These are phyloP conservation scores for Eulemur rufifrons DNA, from an alignment of 2,113 vertebrate genomes.

Conservation along the genomic window DNA sequence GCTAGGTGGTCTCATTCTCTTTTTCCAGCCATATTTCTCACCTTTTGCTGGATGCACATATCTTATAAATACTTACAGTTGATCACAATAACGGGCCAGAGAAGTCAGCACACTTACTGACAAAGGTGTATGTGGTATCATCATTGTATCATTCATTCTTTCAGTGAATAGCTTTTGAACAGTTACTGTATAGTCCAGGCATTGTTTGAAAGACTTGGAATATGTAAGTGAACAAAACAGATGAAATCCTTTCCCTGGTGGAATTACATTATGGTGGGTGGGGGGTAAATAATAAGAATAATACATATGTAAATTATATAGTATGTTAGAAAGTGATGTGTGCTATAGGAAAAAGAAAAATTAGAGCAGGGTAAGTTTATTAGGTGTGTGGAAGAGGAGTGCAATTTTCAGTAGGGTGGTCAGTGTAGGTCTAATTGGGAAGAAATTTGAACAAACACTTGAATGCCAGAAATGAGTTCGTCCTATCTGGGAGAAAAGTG, in stretches of 20 bases:
- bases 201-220: neutral
- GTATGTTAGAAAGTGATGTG: neutral
- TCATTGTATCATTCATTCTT: neutral
- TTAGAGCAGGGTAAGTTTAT: neutral
- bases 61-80: neutral
- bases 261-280: neutral
- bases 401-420: neutral
- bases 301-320: slow-evolving; percentile 1
- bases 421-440: neutral
- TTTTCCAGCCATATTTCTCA: neutral
- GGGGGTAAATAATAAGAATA: slow-evolving; percentile 12
- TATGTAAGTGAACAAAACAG: neutral
- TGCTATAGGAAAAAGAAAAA: slow-evolving; percentile 18
- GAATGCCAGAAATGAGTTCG: neutral
- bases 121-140: neutral
- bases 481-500: neutral
- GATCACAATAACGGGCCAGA: neutral
- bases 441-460: slow-evolving; percentile 19
- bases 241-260: neutral
- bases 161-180: neutral
- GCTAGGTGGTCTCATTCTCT: slow-evolving; percentile 14
- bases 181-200: neutral
- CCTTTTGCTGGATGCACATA: neutral
- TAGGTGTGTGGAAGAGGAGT: neutral
- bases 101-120: neutral